Conservation (phyloP, 1,140 invertebrate genomes). For the Drosophila guanche region DNA sequence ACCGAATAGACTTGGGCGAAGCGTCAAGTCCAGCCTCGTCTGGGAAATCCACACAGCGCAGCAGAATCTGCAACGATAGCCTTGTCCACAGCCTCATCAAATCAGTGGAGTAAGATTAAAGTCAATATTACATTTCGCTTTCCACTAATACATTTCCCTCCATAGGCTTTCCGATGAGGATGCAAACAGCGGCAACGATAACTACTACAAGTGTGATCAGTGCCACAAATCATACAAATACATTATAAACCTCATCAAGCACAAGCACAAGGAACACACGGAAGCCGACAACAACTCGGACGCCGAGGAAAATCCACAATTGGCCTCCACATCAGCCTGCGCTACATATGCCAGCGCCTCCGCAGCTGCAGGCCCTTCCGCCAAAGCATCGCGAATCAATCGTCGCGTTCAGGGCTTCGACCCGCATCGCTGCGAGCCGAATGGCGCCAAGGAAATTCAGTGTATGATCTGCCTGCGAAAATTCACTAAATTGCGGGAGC, state of each 20-base stretch:
- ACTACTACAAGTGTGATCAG: slow-evolving; percentile 68
- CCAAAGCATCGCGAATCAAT: slow-evolving; percentile 58
- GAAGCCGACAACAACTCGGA: slow-evolving; percentile 31
- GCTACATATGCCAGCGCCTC: slow-evolving; percentile 15
- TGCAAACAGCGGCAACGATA: slow-evolving; percentile 36
- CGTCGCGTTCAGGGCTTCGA: slow-evolving; percentile 60
- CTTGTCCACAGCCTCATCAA: slow-evolving; percentile 65
- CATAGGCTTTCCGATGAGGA: slow-evolving; percentile 61
- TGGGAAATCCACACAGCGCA: slow-evolving; percentile 2
- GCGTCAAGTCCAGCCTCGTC: slow-evolving; percentile 21
- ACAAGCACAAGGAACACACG: slow-evolving; percentile 56
- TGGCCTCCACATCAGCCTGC: slow-evolving; percentile 33
- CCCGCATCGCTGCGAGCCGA: slow-evolving; percentile 58
- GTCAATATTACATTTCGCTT: background rate
- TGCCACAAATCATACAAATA: slow-evolving; percentile 66
- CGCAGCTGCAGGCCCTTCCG: background rate
- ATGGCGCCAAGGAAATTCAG: slow-evolving; percentile 65
- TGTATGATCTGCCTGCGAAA: slow-evolving; percentile 67
- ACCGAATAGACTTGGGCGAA: background rate
- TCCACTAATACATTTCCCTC: background rate
- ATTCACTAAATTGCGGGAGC: slow-evolving; percentile 56
- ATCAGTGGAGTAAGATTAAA: slow-evolving; percentile 42
- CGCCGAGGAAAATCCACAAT: slow-evolving; percentile 27
- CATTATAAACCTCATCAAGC: slow-evolving; percentile 66
- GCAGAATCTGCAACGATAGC: slow-evolving; percentile 36